Evolutionary conservation across 2,113 vertebrate genomes (phyloP).

Genomic region (Dissostichus mawsoni): DNA sequence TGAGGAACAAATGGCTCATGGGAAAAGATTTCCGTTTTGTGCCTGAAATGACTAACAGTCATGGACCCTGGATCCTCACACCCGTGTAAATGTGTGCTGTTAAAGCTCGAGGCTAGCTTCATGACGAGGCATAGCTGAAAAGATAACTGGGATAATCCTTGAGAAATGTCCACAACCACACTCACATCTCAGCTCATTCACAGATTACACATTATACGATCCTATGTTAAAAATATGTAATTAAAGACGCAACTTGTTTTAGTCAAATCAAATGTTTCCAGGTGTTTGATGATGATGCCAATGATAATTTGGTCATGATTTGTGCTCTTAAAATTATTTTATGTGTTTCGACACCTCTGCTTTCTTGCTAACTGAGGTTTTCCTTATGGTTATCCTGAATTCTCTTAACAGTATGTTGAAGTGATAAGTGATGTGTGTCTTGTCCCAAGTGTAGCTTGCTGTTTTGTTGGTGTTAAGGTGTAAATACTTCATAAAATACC

Average conservation of each 20-base stretch:
- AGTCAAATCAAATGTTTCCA: neutral
- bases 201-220: neutral
- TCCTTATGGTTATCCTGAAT: neutral
- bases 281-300: neutral
- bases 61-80: constrained; percentile 38
- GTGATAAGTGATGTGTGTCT: neutral
- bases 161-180: neutral
- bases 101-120: constrained; percentile 1
- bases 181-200: neutral
- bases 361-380: neutral
- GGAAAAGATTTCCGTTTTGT: constrained; percentile 3
- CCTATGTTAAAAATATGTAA: neutral
- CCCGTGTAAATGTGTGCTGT: constrained; percentile 34
- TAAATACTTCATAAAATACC: too few relatives aligned
- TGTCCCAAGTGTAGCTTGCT: neutral
- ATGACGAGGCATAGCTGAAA: constrained; percentile 15
- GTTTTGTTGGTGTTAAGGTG: neutral
- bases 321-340: neutral
- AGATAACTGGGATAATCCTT: neutral
- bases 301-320: neutral
- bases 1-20: constrained; percentile 9
- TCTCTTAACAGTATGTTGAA: neutral
- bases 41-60: constrained; percentile 48
- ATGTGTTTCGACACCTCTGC: neutral
- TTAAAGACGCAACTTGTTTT: neutral